These are phyloP conservation scores for Enoplosus armatus DNA, from an alignment of 2,797 vertebrate genomes.

Conservation along the genomic window DNA sequence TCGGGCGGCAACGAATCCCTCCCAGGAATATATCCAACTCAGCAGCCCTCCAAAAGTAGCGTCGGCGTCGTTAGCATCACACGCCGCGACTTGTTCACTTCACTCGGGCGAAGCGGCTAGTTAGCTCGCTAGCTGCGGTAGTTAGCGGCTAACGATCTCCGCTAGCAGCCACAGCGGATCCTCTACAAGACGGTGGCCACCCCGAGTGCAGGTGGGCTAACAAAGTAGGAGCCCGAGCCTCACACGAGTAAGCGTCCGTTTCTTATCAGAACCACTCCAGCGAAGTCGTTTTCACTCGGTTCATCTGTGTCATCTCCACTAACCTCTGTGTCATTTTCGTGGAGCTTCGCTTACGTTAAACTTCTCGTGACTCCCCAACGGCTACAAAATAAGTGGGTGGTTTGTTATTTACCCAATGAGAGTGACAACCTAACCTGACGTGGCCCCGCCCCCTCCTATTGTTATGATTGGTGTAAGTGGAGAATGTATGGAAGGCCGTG, in stretches of 20 bases:
- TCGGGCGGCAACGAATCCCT: background rate
- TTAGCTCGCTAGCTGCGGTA: constrained; percentile 41
- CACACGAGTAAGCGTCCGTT: background rate
- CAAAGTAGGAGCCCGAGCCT: constrained; percentile 6
- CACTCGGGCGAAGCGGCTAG: constrained; percentile 53
- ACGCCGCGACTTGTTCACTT: constrained; percentile 55
- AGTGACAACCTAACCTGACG: constrained; percentile 82
- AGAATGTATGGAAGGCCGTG: background rate
- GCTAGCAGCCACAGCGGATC: constrained; percentile 20
- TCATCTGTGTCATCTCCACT: constrained; percentile 9
- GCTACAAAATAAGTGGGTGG: constrained; percentile 74
- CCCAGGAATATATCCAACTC: constrained; percentile 14
- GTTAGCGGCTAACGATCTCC: constrained; percentile 33
- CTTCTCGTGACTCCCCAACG: constrained; percentile 75
- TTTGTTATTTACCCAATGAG: constrained; percentile 83
- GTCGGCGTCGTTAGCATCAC: constrained; percentile 39
- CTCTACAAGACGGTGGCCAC: constrained; percentile 8
- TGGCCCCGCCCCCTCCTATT: constrained; percentile 62
- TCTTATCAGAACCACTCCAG: background rate
- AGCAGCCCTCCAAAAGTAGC: constrained; percentile 8
- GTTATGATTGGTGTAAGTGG: constrained; percentile 78
- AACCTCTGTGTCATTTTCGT: constrained; percentile 26
- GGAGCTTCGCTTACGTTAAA: constrained; percentile 53
- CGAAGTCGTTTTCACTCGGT: background rate
- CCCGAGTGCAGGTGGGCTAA: constrained; percentile 35